These are phyloP conservation scores for Latrodectus elegans DNA, from an alignment of 2,888 invertebrate species.

Conservation along the genomic window DNA sequence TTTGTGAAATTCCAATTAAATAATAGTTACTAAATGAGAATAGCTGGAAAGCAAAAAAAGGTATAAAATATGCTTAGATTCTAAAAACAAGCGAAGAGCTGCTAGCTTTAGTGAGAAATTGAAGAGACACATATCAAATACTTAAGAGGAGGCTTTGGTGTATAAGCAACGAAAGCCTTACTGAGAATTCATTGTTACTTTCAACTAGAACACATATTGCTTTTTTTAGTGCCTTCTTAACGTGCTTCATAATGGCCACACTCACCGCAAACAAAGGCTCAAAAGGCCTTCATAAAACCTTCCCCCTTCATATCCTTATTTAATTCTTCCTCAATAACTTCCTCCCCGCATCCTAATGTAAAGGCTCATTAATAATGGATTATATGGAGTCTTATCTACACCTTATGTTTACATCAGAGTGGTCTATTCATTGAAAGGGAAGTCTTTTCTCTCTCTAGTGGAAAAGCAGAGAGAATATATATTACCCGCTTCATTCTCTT, in stretches of 20 bases:
- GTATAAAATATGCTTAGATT: too few relatives aligned
- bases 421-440: slow-evolving; percentile 43
- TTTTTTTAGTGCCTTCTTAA: neutral
- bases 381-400: slow-evolving; percentile 52
- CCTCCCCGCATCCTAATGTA: slow-evolving; percentile 49
- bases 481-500: slow-evolving; percentile 21
- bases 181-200: neutral
- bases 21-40: too few relatives aligned
- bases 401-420: slow-evolving; percentile 49
- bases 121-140: too few relatives aligned
- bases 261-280: slow-evolving; percentile 25
- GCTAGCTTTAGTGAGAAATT: too few relatives aligned
- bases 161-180: too few relatives aligned
- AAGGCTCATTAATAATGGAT: slow-evolving; percentile 60
- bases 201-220: neutral
- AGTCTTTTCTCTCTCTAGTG: slow-evolving; percentile 4
- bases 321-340: slow-evolving; percentile 20
- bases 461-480: slow-evolving; percentile 38
- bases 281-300: slow-evolving; percentile 28
- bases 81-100: too few relatives aligned
- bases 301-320: slow-evolving; percentile 17
- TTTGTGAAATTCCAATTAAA: too few relatives aligned
- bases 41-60: too few relatives aligned
- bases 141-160: too few relatives aligned
- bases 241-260: slow-evolving; percentile 16